Evolutionary conservation across 2,888 invertebrate species (phyloP), one percentile per base, ranked within the genome.

Genomic region (Dermolepida albohirtum): DNA sequence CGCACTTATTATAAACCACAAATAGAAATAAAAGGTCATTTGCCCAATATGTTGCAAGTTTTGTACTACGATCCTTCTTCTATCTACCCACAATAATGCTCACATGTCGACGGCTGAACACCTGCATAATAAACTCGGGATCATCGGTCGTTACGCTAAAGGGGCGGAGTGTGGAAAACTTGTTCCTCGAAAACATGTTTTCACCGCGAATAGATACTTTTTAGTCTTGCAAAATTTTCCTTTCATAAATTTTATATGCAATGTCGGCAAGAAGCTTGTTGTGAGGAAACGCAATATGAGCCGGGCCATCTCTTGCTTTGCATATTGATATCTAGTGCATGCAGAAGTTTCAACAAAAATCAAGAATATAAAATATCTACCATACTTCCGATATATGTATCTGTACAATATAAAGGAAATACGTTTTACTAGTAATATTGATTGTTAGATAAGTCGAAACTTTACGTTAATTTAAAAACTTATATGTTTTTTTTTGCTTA

Each of bases 161-260:
- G 16, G 59, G 14, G 39, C 59, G 17, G 34, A 12, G 39, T 11
- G 29, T 7, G 11, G 47, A 62, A 47, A 47, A 34, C 47, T 62
- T 29, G 22, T 39, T n/a, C 34, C 16, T 67, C 55, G 50, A 68
- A 72, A 74, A 73, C 73, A 73, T 74, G 74, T 74, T 74, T 75
- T 74, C 67, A 62, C 47, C 17, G n/a, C 59, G 64, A 66, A 44
- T 64, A 63, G 70, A 65, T 70, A 72, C 68, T 73, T 74, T 73
- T 74, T 73, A 62, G 72, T 71, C 73, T 74, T 73, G 65, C 52
- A 73, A 73, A 77, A 75, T 75, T 78, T 76, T 76, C 72, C 73
- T 77, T 77, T 77, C 76, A 78, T 78, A 77, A 78, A 78, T 78
- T 77, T 77, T 78, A 77, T 77, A 78, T 76, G 75, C 76, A 73